Percentiles rank a stretch among this genome's conserved stretches.
These are phyloP conservation scores for Chionodraco myersi DNA, from an alignment of 2,113 vertebrate species.

Conservation along the genomic window DNA sequence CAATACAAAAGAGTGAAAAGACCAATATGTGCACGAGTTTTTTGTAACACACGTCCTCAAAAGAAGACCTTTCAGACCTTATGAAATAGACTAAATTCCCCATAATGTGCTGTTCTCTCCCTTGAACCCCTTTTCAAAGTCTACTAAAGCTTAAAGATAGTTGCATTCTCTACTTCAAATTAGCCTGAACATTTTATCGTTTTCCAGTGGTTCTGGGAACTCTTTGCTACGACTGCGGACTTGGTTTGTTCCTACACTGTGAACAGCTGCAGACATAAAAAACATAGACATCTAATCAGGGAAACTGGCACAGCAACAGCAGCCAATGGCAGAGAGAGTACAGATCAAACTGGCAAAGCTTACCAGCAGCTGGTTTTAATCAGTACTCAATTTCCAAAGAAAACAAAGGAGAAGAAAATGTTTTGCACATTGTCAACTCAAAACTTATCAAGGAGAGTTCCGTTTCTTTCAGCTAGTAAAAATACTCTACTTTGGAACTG, in stretches of 20 bases:
- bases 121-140: not conserved
- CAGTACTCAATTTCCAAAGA: conserved; percentile 43
- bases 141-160: not conserved
- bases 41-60: not conserved
- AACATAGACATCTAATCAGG: conserved; percentile 59
- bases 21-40: too few species aligned
- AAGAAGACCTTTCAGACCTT: not conserved
- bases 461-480: conserved; percentile 6
- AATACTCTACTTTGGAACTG: conserved; percentile 6
- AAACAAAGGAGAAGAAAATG: conserved; percentile 23
- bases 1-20: too few species aligned
- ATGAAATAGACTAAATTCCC: conserved; percentile 7
- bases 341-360: conserved; percentile 56
- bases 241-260: conserved; percentile 17
- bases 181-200: conserved; percentile 31
- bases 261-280: conserved; percentile 67
- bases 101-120: not conserved
- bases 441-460: conserved; percentile 5
- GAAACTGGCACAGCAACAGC: conserved; percentile 35
- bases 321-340: conserved; percentile 48
- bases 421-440: conserved; percentile 4
- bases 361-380: conserved; percentile 76
- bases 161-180: conserved; percentile 22
- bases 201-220: conserved; percentile 34
- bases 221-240: not conserved